A percentile compares a stretch with the other conserved stretches of the same genome.
These are phyloP conservation scores for Eptesicus fuscus DNA, from an alignment of 2,113 vertebrate species.

Conservation along the genomic window DNA sequence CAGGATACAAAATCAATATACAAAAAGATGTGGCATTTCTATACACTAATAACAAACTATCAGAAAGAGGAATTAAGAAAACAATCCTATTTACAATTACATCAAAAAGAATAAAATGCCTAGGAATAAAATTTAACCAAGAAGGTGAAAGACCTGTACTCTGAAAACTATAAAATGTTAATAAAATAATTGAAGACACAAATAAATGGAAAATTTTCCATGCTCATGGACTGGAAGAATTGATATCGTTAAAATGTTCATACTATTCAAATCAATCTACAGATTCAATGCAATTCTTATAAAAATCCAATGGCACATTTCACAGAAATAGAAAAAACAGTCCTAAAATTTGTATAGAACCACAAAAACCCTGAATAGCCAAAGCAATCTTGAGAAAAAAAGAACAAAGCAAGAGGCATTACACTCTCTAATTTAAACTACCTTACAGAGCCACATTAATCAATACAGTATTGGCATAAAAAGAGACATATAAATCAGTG, in stretches of 20 bases:
- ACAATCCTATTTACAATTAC: background rate
- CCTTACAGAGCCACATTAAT: background rate
- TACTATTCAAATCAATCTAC: background rate
- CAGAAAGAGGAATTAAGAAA: background rate
- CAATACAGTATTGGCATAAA: background rate
- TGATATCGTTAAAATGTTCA: background rate
- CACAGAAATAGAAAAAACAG: background rate
- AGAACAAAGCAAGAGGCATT: background rate
- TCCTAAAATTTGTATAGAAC: background rate
- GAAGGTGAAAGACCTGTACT: background rate
- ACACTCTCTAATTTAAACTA: background rate
- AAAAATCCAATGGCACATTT: background rate
- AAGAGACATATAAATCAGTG: background rate
- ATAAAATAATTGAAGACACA: background rate
- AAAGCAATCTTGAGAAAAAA: background rate
- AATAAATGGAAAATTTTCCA: background rate
- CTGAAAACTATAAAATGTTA: background rate
- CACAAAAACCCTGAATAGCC: background rate
- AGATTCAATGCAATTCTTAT: background rate
- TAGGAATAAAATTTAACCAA: background rate
- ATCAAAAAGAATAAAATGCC: background rate
- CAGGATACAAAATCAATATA: background rate
- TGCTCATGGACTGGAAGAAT: background rate
- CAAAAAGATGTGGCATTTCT: background rate
- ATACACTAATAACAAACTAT: background rate